phyloP scores from a whole-genome alignment of 2,888 invertebrate species.

The Coleophora deauratella region DNA sequence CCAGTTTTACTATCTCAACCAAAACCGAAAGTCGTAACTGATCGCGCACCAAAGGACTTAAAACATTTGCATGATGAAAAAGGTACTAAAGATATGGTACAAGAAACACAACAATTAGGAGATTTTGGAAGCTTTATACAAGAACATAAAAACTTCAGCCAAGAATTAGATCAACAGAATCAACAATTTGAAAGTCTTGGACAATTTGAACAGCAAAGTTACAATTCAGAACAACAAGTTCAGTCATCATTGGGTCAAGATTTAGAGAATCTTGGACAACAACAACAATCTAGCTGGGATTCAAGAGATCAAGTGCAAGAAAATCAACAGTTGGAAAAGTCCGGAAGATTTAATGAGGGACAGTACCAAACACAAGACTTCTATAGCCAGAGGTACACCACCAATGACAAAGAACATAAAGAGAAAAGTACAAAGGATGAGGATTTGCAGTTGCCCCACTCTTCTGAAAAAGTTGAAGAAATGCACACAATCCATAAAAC shows the following conservation, averaged over 20 bases:
- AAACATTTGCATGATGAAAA: slow-evolving; percentile 6
- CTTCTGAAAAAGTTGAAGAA: slow-evolving; percentile 5
- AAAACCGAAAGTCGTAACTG: neutral
- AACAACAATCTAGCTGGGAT: slow-evolving; percentile 8
- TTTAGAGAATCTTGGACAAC: slow-evolving; percentile 18
- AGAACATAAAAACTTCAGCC: slow-evolving; percentile 2
- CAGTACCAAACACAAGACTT: slow-evolving; percentile 3
- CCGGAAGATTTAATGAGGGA: slow-evolving; percentile 5
- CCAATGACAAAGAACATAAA: neutral
- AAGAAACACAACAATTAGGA: slow-evolving; percentile 11
- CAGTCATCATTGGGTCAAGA: slow-evolving; percentile 12
- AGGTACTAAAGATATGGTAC: slow-evolving; percentile 1
- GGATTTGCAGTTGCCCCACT: slow-evolving; percentile 7
- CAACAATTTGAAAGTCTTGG: slow-evolving; percentile 17
- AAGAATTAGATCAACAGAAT: slow-evolving; percentile 14
- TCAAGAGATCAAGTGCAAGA: slow-evolving; percentile 6
- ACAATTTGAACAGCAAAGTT: slow-evolving; percentile 22
- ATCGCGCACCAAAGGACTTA: neutral
- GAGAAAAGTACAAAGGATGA: slow-evolving; percentile 11
- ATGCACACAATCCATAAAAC: slow-evolving; percentile 1
- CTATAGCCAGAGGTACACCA: slow-evolving; percentile 1
- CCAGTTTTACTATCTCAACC: neutral
- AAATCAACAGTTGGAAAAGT: slow-evolving; percentile 17
- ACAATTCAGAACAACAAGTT: slow-evolving; percentile 7
- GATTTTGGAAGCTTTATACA: slow-evolving; percentile 12